Conservation (phyloP, 2,888 invertebrate species). For the Campoplex nolae region DNA sequence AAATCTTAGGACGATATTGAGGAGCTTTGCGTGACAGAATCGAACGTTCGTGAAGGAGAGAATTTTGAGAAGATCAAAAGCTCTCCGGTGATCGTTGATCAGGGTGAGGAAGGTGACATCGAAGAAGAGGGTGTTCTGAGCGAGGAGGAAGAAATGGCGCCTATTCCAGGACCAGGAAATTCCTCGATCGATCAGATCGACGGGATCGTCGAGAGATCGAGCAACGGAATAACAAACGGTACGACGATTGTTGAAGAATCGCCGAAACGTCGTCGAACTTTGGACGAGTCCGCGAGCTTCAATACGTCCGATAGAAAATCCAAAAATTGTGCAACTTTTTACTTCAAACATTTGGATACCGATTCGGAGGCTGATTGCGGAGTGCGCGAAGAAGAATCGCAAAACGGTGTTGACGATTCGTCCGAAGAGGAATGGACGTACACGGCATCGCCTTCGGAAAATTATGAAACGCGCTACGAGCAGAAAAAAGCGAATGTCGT, state of each 20-base stretch:
- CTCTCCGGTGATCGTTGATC: constrained; percentile 73
- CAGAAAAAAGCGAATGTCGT: constrained; percentile 77
- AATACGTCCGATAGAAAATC: constrained; percentile 90
- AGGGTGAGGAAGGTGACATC: constrained; percentile 80
- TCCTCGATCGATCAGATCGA: constrained; percentile 78
- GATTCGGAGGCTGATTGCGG: constrained; percentile 90
- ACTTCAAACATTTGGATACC: constrained; percentile 94
- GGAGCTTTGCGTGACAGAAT: constrained; percentile 82
- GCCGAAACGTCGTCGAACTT: constrained; percentile 76
- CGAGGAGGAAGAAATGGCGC: constrained; percentile 81
- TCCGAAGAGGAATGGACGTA: constrained; percentile 91
- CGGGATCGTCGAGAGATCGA: constrained; percentile 68
- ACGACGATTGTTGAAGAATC: constrained; percentile 55
- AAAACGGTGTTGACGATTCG: constrained; percentile 86
- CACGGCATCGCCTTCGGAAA: constrained; percentile 78
- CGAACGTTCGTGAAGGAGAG: constrained; percentile 73
- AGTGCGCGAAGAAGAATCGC: constrained; percentile 80
- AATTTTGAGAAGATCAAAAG: constrained; percentile 67
- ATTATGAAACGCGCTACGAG: constrained; percentile 69
- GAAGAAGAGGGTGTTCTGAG: constrained; percentile 75
- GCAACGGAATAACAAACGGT: constrained; percentile 9
- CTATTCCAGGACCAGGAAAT: constrained; percentile 79
- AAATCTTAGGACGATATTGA: constrained; percentile 82
- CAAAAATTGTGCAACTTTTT: constrained; percentile 93
- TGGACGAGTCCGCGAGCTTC: constrained; percentile 78